phyloP scores from a whole-genome alignment of 1,140 invertebrate species.

The Riptortus pedestris region DNA sequence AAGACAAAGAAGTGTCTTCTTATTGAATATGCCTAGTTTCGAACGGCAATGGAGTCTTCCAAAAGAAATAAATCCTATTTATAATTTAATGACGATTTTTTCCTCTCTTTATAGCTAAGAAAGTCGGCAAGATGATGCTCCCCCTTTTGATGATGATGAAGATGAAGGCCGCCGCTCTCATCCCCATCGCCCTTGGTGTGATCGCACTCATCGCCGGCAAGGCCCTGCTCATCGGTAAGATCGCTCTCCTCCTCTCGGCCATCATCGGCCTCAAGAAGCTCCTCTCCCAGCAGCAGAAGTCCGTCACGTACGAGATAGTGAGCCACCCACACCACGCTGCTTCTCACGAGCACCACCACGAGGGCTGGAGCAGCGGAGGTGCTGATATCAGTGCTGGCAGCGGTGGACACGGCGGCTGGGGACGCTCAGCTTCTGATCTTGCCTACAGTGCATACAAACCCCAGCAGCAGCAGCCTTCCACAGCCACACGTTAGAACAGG shows the following conservation, averaged over 20 bases:
- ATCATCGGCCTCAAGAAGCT: constrained; percentile 74
- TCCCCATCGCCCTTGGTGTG: constrained; percentile 62
- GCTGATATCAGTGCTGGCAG: constrained; percentile 28
- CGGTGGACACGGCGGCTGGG: constrained; percentile 45
- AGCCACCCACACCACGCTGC: constrained; percentile 56
- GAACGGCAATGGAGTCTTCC: too few relatives aligned
- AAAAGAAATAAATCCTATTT: background rate
- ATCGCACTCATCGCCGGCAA: constrained; percentile 75
- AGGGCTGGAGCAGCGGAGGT: constrained; percentile 37
- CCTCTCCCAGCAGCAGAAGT: constrained; percentile 55
- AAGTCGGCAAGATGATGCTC: constrained; percentile 64
- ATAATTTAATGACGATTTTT: background rate
- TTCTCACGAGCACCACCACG: constrained; percentile 44
- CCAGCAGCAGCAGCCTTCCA: background rate
- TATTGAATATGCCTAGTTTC: too few relatives aligned
- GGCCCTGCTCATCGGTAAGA: constrained; percentile 69
- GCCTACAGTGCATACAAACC: constrained; percentile 56
- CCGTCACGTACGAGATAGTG: constrained; percentile 74
- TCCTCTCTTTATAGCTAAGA: constrained; percentile 42
- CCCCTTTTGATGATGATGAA: constrained; percentile 61
- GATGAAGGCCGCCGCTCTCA: constrained; percentile 62
- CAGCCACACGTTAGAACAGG: too few relatives aligned
- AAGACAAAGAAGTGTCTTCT: too few relatives aligned
- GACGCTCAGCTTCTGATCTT: constrained; percentile 53
- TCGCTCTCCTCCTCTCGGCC: constrained; percentile 66